Base-by-base conservation (phyloP, 1,140 invertebrate species). In the Drosophila yakuba region DNA sequence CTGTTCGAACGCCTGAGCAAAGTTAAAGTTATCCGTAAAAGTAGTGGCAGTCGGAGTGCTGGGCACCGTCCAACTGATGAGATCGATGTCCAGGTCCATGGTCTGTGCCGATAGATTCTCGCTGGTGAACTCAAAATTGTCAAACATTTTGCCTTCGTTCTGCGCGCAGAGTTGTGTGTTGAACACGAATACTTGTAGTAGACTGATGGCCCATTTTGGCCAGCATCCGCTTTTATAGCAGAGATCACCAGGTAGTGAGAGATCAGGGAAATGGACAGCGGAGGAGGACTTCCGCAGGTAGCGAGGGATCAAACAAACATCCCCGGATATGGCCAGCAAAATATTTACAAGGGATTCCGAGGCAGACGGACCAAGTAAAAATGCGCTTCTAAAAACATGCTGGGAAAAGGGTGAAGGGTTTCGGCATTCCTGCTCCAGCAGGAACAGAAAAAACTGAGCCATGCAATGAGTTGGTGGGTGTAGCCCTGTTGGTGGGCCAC, bases 31-130 rank as follows among this genome's bases (percentile, higher is more conserved):
- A 80, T 88, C 80, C 63, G 74, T 84, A 52, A 62, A 67, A 15
- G 44, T 62, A 2, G 38, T 52, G 11, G 36, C 47, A 4, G 25
- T 60, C 2, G 54, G 25, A 1, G 74, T 63, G 51, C 47, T 63
- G 25, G 61, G 44, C 66, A 57, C 48, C 15, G 74, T 44, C 84
- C 84, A 89, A 45, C 57, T 84, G 55, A 90, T 90, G 51, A 89
- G 44, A 79, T 90, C 85, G 44, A 89, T 79, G 52, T 91, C 89
- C 80, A 91, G 76, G 41, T 91, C 89, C 84, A 90, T 91, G 1
- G 89, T 90, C 56, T 91, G 59, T 4, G 79, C 79, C 14, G 81
- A 73, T 44, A 91, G 47, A 15, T 59, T 83, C 48, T 91, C 89
- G 61, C 78, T 91, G 63, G 89, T 61, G 35, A 91, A 86, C 39